Evolutionary conservation across 2,113 vertebrate species (phyloP).

Genomic region (Ailuropoda melanoleuca): DNA sequence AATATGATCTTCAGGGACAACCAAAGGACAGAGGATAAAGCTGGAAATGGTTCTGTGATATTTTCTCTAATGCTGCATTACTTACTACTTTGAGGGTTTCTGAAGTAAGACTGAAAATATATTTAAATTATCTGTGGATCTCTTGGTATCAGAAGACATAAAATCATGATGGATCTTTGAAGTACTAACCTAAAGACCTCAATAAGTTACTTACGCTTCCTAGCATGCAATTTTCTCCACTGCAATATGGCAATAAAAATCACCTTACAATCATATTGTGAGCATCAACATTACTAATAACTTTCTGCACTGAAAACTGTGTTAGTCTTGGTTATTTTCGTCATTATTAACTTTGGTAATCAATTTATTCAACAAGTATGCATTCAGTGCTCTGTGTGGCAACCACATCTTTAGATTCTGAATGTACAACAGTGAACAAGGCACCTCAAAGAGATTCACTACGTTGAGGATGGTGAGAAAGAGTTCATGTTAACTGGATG

Average conservation of each 20-base stretch:
- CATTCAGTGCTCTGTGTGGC: neutral
- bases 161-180: slow-evolving; percentile 6
- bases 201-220: neutral
- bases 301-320: neutral
- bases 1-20: neutral
- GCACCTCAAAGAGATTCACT: neutral
- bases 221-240: neutral
- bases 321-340: neutral
- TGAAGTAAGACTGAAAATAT: neutral
- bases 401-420: neutral
- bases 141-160: neutral
- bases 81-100: neutral
- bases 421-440: neutral
- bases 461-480: neutral
- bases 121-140: neutral
- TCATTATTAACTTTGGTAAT: neutral
- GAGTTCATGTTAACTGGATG: neutral
- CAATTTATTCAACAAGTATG: neutral
- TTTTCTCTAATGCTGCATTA: neutral
- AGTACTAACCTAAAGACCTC: neutral
- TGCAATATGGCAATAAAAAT: neutral
- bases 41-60: neutral
- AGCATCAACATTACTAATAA: neutral
- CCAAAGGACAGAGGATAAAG: neutral
- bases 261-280: neutral